Base-by-base conservation (phyloP, 2,888 invertebrate species). In the Hanleya hanleyi region DNA sequence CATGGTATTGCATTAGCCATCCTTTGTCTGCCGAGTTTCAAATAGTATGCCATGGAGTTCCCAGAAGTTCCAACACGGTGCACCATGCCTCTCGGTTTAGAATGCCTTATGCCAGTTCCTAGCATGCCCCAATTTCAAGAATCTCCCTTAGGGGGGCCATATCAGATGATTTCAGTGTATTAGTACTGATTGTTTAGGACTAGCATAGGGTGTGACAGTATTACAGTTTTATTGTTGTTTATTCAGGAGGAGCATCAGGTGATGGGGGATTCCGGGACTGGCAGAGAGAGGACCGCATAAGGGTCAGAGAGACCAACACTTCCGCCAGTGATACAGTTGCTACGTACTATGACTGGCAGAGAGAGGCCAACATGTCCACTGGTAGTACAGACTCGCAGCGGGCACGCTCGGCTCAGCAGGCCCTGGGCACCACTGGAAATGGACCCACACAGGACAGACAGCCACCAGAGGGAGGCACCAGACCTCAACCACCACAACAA, bases 351-450 rank as follows among this genome's bases (percentile, higher is more conserved):
- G n/a, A n/a, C n/a, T 22, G 18, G 47, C 47, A 47, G 47, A 47
- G 47, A n/a, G n/a, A n/a, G n/a, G n/a, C n/a, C n/a, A n/a, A n/a
- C n/a, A n/a, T n/a, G 15, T 57, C 57, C 32, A 29, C 41, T 15
- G 32, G 36, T 33, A 76, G 76, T 32, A 66, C 69, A 9, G 77
- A 77, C 26, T 73, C 77, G 2, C 71, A 71, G 41, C 47, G 47
- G 26, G 77, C 77, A 18, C 75, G 75, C 33, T 51, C 29, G n/a
- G 77, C 77, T 12, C 67, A 69, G 38, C 65, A 70, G 51, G 73
- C 75, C 7, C 64, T 77, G 18, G 70, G 72, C 29, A n/a, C 5
- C 22, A 26, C 15, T 22, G 64, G 29, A 32, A 57, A 57, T 26
- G 57, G 57, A 15, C 57, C 57, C 32, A 9, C 22, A 18, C 57